Evolutionary conservation across 53 echinoderm and acorn worm species (phyloP).

Genomic region (Mesocentrotus franciscanus): DNA sequence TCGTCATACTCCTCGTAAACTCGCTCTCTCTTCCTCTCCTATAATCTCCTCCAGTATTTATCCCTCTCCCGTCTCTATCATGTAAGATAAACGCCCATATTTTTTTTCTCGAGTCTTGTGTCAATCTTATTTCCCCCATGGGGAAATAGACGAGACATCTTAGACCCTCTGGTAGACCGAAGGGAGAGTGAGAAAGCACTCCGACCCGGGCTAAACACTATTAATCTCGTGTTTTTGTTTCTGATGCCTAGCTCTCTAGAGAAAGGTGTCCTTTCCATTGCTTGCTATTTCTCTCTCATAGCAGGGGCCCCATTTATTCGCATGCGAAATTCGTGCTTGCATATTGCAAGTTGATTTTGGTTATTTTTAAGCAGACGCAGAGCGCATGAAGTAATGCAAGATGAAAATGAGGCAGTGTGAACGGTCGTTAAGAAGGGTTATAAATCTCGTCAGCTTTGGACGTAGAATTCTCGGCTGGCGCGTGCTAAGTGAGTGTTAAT

Average conservation of each 20-base stretch:
- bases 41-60: slow-evolving; percentile 29
- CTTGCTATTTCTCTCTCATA: background rate
- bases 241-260: slow-evolving; percentile 31
- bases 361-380: background rate
- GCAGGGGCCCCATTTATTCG: no score
- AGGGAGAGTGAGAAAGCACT: slow-evolving; percentile 56
- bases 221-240: slow-evolving; percentile 70
- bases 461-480: slow-evolving; percentile 35
- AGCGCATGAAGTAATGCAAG: background rate
- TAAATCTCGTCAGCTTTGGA: slow-evolving; percentile 54
- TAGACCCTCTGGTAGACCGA: slow-evolving; percentile 34
- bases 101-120: slow-evolving; percentile 58
- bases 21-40: no score
- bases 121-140: slow-evolving; percentile 60
- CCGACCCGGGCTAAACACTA: slow-evolving; percentile 62
- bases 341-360: background rate
- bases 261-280: background rate
- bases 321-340: background rate
- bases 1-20: background rate
- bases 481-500: slow-evolving; percentile 71
- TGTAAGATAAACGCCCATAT: slow-evolving; percentile 52
- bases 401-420: slow-evolving; percentile 14
- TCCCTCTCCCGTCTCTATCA: slow-evolving; percentile 2
- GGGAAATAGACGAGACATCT: slow-evolving; percentile 51
- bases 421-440: slow-evolving; percentile 50